Base-by-base conservation (phyloP, 2,797 vertebrate species). In the Cossypha niveicapilla region DNA sequence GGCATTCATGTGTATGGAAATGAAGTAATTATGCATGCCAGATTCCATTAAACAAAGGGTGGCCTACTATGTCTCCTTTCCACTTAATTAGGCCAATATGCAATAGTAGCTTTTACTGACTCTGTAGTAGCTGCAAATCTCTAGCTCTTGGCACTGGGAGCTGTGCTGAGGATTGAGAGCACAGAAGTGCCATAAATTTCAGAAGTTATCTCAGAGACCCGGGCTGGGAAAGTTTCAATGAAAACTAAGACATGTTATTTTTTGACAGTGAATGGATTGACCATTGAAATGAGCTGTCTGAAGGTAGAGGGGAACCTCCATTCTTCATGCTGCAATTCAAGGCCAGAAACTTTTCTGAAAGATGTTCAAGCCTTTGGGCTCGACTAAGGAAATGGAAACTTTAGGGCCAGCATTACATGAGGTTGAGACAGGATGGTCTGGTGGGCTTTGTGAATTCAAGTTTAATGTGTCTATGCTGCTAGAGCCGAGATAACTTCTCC, bases 41-140 rank as follows among this genome's bases (percentile, higher is more conserved):
- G 54, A 93, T 93, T 58, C 81, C 72, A 48, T 92, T 93, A 95
- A 83, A 85, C 72, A 82, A 89, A 92, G 65, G 72, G 28, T 67
- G 32, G 54, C 44, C 84, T 92, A n/a, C 54, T 65, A 2, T 51
- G 73, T 92, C 68, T 92, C 61, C 53, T 82, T 94, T 92, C 62
- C 68, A 50, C 72, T 93, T 80, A 91, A 80, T 89, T 87, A 88
- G 72, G 71, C 71, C 68, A 77, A 34, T 74, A n/a, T 68, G 63
- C 53, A 67, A 6, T 71, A 86, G 86, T 41, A 61, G 45, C 32
- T 93, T 85, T 91, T 82, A 61, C 77, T 73, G 76, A 78, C 62
- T 88, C 22, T 0, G 0, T 60, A 61, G 42, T 77, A 77, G 73
- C 76, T 88, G 47, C 54, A 65, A 0, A 65, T 58, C 53, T 81